A percentile compares a stretch with the other conserved stretches of the same genome.
Evolutionary conservation across 2,113 vertebrate species (phyloP).

Genomic region (Tichodroma muraria): DNA sequence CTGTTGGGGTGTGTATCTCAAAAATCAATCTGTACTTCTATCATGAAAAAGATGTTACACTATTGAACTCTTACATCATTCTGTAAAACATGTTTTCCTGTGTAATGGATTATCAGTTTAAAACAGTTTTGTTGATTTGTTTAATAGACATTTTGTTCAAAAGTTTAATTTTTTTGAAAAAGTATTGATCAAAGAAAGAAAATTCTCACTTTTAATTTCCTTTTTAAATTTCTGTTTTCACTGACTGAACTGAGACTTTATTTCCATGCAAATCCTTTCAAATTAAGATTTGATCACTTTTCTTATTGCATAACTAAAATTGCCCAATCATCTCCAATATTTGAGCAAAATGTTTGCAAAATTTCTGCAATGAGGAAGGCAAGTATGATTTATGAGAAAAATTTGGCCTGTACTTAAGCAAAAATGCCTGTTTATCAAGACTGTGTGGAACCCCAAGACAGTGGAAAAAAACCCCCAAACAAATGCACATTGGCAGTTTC

Average conservation of each 20-base stretch:
- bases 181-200: background rate
- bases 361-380: background rate
- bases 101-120: background rate
- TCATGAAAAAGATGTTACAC: background rate
- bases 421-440: background rate
- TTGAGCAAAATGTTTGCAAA: background rate
- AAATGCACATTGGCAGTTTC: background rate
- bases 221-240: background rate
- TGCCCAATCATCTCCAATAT: background rate
- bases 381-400: background rate
- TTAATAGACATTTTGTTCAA: background rate
- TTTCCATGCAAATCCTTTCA: background rate
- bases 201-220: background rate
- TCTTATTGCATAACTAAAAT: background rate
- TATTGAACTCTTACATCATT: background rate
- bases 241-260: background rate
- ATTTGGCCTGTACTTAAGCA: background rate
- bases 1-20: constrained; percentile 9
- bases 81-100: background rate
- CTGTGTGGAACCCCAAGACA: background rate
- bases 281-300: constrained; percentile 12
- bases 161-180: background rate
- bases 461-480: background rate
- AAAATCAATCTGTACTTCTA: background rate
- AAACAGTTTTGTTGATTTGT: background rate